Conservation (phyloP, 2,888 invertebrate species). For the Aproaerema taeniolella region DNA sequence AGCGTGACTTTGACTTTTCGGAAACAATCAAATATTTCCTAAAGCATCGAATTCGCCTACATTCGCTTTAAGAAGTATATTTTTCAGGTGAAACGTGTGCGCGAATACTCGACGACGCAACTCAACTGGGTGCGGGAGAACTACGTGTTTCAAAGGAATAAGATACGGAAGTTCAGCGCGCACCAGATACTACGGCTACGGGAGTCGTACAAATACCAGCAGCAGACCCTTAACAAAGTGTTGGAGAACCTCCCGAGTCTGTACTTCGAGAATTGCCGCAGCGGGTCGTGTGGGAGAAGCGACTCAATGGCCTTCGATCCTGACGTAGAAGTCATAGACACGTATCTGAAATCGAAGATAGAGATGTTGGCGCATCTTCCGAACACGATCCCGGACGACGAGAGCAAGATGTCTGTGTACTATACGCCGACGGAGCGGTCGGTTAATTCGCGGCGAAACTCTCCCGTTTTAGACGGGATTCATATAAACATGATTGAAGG, state of each 20-base stretch:
- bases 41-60: too few relatives aligned
- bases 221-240: conserved; percentile 95
- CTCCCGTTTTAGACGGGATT: conserved; percentile 74
- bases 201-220: conserved; percentile 97
- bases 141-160: conserved; percentile 95
- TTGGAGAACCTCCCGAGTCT: conserved; percentile 93
- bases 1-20: too few relatives aligned
- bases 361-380: conserved; percentile 77
- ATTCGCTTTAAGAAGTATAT: too few relatives aligned
- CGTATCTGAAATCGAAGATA: conserved; percentile 82
- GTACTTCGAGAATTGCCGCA: conserved; percentile 95
- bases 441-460: conserved; percentile 61
- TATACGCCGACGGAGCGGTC: conserved; percentile 89
- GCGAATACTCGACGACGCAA: conserved; percentile 94
- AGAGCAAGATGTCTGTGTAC: conserved; percentile 85
- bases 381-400: conserved; percentile 74
- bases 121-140: conserved; percentile 96
- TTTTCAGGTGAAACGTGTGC: conserved; percentile 89
- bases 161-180: conserved; percentile 95
- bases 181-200: conserved; percentile 92
- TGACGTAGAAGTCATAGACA: conserved; percentile 80
- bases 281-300: conserved; percentile 86
- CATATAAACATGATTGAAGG: conserved; percentile 82
- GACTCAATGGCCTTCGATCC: conserved; percentile 86
- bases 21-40: too few relatives aligned